A percentile compares a stretch with the other conserved stretches of the same genome.
phyloP scores from a whole-genome alignment of 2,113 vertebrate species.

The Nannobrachium achirus region DNA sequence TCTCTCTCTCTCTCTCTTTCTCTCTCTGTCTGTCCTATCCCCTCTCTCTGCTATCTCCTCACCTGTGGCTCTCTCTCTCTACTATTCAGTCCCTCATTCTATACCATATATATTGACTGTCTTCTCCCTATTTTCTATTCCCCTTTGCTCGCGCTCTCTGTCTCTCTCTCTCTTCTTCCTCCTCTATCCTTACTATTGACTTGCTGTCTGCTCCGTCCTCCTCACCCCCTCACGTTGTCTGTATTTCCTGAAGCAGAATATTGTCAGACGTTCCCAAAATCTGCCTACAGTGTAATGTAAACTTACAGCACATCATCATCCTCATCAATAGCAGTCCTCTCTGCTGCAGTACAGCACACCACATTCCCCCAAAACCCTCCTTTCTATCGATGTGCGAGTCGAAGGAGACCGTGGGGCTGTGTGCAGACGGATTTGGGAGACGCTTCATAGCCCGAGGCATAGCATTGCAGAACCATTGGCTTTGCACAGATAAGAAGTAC shows the following conservation, averaged over 20 bases:
- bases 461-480: conserved; percentile 12
- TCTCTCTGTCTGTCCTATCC: conserved; percentile 50
- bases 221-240: background rate
- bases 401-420: background rate
- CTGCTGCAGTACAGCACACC: conserved; percentile 23
- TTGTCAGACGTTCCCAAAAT: background rate
- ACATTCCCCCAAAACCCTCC: conserved; percentile 16
- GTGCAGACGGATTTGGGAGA: conserved; percentile 36
- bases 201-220: background rate
- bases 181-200: background rate
- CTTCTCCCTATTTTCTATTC: background rate
- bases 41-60: conserved; percentile 40
- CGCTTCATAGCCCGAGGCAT: conserved; percentile 36
- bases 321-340: too few relatives aligned
- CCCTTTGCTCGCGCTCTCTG: conserved; percentile 32
- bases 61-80: conserved; percentile 21
- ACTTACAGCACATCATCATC: conserved; percentile 18
- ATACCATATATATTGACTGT: too few relatives aligned
- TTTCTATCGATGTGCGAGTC: conserved; percentile 26
- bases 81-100: background rate
- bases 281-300: conserved; percentile 4
- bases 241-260: background rate
- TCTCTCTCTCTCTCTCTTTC: conserved; percentile 14
- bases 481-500: background rate
- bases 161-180: conserved; percentile 22